Base-by-base conservation (phyloP, 1,140 invertebrate species). In the Heterodera schachtii region DNA sequence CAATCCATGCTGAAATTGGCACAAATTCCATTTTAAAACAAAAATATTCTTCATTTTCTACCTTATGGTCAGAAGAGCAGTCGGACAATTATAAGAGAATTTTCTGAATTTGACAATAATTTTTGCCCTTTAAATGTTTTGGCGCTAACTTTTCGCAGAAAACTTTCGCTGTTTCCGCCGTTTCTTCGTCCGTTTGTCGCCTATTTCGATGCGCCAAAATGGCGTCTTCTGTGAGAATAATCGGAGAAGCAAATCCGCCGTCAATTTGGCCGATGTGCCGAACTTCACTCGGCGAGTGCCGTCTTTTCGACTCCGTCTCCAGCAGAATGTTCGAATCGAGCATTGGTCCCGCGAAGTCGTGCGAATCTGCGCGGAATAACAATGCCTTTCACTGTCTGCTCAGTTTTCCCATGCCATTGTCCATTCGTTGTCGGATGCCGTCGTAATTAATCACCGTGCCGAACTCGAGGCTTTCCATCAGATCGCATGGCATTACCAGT, bases 11-110 rank as follows among this genome's bases (percentile, higher is more conserved):
- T 78, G 19, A 47, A 78, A 69, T 44, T 69, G 11, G 64, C 21
- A 43, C n/a, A 13, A 31, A 47, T n/a, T 6, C 31, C 19, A 66
- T 11, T n/a, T 77, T 13, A 9, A 41, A 11, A 78, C 1, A 31
- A 11, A 70, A 1, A 43, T 46, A 21, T n/a, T 49, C 16, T n/a
- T 64, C 66, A 69, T 3, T 78, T 69, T 43, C 19, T 71, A 76
- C 77, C 79, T 82, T 11, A 87, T 89, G 0, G 86, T 87, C 31
- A 87, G 78, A 11, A 89, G 73, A 73, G 84, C 75, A 4, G 86
- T 87, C 7, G 86, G 86, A 78, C 86, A 87, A 64, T 87, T 86
- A 79, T 87, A 87, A 60, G 81, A 82, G 79, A 86, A 88, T n/a
- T 82, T 79, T 52, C 83, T 86, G 70, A 57, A 83, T 74, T 60